Evolutionary conservation across 2,113 vertebrate genomes (phyloP).

Genomic region (Phocoena sinus): DNA sequence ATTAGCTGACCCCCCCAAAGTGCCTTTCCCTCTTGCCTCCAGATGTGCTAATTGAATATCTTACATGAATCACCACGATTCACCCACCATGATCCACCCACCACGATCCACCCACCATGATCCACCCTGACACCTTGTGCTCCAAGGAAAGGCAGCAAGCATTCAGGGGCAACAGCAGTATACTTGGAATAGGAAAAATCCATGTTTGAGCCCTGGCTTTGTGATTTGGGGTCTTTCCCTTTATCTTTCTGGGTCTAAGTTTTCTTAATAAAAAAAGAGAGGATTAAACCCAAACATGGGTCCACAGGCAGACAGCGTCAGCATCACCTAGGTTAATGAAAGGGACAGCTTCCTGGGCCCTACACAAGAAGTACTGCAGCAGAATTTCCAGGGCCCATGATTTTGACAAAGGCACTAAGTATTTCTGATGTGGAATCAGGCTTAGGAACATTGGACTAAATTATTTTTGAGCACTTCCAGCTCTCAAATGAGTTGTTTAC

Average conservation of each 20-base stretch:
- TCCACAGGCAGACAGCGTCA: not conserved
- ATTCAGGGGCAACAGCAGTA: not conserved
- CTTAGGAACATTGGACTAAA: not conserved
- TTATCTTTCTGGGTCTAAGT: not conserved
- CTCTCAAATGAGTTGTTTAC: not conserved
- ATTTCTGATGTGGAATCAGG: not conserved
- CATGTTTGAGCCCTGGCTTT: not conserved
- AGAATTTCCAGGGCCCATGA: not conserved
- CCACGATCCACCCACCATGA: fast-evolving
- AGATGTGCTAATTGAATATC: not conserved
- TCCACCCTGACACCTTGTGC: not conserved
- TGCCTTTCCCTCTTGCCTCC: not conserved
- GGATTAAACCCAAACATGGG: not conserved
- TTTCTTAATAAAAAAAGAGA: not conserved
- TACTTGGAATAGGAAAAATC: not conserved
- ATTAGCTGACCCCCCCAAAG: not conserved
- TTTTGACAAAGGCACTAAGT: not conserved
- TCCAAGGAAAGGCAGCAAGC: not conserved
- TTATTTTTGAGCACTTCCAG: not conserved
- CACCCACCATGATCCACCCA: fast-evolving
- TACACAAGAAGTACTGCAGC: not conserved
- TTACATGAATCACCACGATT: fast-evolving
- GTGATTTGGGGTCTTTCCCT: not conserved
- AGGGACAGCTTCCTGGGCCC: not conserved
- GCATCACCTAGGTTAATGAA: not conserved